These are phyloP conservation scores for Vicugna pacos DNA, from an alignment of 2,113 vertebrate genomes.

Conservation along the genomic window DNA sequence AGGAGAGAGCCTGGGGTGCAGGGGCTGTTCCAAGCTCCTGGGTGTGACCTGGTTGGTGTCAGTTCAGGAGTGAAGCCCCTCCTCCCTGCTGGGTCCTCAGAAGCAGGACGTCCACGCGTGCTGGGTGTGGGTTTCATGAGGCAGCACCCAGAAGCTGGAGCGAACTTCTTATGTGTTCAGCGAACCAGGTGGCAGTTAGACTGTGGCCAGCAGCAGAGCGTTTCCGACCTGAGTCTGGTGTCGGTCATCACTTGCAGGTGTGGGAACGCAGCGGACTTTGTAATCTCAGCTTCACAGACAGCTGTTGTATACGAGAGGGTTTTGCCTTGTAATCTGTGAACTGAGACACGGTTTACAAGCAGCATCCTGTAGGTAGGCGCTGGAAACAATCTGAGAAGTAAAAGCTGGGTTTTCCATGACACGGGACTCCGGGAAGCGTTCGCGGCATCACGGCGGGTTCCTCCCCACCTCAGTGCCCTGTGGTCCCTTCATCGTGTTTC, in stretches of 20 bases:
- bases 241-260: neutral
- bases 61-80: neutral
- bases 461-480: neutral
- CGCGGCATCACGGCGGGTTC: too few species aligned
- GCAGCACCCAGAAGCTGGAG: neutral
- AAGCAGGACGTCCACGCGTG: neutral
- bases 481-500: neutral
- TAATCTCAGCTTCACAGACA: neutral
- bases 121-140: neutral
- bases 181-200: too few species aligned
- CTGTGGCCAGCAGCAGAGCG: too few species aligned
- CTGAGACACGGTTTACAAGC: constrained; percentile 14
- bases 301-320: neutral
- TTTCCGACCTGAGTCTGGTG: neutral
- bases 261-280: neutral
- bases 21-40: neutral
- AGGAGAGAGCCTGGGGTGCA: neutral
- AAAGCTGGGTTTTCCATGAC: neutral
- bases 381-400: neutral
- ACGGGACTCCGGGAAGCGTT: neutral
- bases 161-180: neutral
- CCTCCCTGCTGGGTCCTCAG: neutral
- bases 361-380: neutral
- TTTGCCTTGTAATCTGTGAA: neutral
- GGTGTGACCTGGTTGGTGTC: neutral